Evolutionary conservation across 1,140 invertebrate species (phyloP), one percentile per base, ranked within the genome.

Genomic region (Drosophila navojoa): DNA sequence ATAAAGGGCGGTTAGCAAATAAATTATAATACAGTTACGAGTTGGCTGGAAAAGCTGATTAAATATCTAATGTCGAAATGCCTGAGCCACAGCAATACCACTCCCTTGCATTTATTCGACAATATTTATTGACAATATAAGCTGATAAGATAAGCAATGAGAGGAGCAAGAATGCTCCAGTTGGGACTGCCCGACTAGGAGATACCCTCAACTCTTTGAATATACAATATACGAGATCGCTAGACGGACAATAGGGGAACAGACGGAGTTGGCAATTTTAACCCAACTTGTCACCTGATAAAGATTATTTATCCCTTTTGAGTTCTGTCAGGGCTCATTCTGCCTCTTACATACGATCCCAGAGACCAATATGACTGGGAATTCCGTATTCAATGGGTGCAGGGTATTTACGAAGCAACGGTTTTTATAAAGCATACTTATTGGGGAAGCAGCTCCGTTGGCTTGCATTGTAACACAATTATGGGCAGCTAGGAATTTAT

Each of bases 111-210:
- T n/a, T 32, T 4, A 57, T 79, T 69, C 73, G 87, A 87, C 82
- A 82, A 73, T 76, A 79, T 64, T 69, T 70, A 59, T 75, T 58
- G 81, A 75, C 77, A 72, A n/a, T n/a, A n/a, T n/a, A n/a, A n/a
- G 53, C 42, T 45, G 82, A 87, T 87, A 79, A 86, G 82, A 87
- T 87, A 79, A 66, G 9, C 63, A 38, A 13, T 47, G 22, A 72
- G 52, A 67, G 40, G 55, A 44, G 19, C 49, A 40, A 49, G 27
- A 44, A 10, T 29, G 16, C 29, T 9, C 32, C 1, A 35, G 9
- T 3, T 9, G 7, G 5, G 32, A 35, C 32, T 35, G 32, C 6
- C 7, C 32, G 32, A 35, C 32, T 10, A 29, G 7, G 9, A 5
- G 32, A 35, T 35, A 35, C 32, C 32, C 32, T 35, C 5, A 10